Evolutionary conservation across 2,888 invertebrate genomes (phyloP), one percentile per base, ranked within the genome.

Genomic region (Eilema sororculum): DNA sequence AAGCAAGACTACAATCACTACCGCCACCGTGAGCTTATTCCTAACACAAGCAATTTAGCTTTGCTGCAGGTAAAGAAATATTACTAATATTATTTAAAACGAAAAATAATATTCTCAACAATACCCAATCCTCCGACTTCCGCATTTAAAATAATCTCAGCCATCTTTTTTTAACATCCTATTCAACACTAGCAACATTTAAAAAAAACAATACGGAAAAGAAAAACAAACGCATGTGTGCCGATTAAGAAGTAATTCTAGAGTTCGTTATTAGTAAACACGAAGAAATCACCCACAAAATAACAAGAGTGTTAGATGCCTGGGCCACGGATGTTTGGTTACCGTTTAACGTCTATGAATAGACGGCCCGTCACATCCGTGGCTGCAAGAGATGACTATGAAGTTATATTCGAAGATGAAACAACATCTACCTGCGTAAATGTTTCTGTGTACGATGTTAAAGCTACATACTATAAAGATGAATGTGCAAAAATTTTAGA

Each of bases 241-340:
- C 61, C 24, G 12, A 22, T 22, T 52, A 52, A 52, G 22, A 61
- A 24, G 25, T 25, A 67, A 67, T 61, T 30, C 22, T 56, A 25
- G 2, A 46, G n/a, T 41, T 63, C 33, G n/a, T 58, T 33, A 68
- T 58, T 63, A 68, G 64, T 65, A 61, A 65, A 59, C 37, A 65
- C 57, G 61, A 46, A 22, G 28, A 64, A 68, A 63, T 64, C 24
- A 37, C 67, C 60, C 59, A 52, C 52, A 69, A 28, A 69, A 66
- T 52, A 63, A 58, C 62, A 10, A 24, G 61, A 46, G 64, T 59
- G 72, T 73, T 61, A 66, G 57, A 62, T 37, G 65, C 70, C 46
- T 58, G 61, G n/a, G 28, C 52, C 61, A 37, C 74, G 74, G 68
- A 68, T 71, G 68, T 74, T 68, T 71, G 28, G 59, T 67, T 68